Conservation (phyloP, 1,140 invertebrate species). For the Drosophila auraria region DNA sequence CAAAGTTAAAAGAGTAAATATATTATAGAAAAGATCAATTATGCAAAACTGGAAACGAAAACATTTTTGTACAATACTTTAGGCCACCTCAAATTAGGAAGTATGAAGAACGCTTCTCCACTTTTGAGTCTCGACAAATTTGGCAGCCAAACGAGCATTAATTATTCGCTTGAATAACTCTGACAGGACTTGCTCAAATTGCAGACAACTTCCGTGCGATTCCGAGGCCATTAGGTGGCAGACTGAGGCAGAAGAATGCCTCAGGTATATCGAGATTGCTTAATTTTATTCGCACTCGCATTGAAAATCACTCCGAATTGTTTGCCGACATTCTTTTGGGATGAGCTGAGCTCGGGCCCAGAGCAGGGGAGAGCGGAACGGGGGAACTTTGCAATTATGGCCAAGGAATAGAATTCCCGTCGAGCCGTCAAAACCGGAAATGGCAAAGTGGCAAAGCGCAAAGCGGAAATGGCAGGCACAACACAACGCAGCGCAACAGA, state of each 20-base stretch:
- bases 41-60: too few relatives aligned
- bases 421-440: slow-evolving; percentile 73
- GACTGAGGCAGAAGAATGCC: slow-evolving; percentile 9
- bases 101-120: background rate
- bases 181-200: slow-evolving; percentile 8
- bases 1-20: background rate
- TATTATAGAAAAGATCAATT: background rate
- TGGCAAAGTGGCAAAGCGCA: slow-evolving; percentile 72
- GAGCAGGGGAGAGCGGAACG: background rate
- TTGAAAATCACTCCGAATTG: slow-evolving; percentile 62
- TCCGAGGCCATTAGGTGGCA: slow-evolving; percentile 8
- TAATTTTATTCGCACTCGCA: slow-evolving; percentile 56
- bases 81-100: background rate
- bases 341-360: slow-evolving; percentile 1
- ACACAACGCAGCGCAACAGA: slow-evolving; percentile 50
- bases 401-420: slow-evolving; percentile 47
- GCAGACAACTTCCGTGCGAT: slow-evolving; percentile 10
- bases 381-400: slow-evolving; percentile 56
- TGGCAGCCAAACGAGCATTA: slow-evolving; percentile 14
- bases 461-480: slow-evolving; percentile 68
- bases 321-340: slow-evolving; percentile 28
- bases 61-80: background rate
- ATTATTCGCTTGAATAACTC: slow-evolving; percentile 28
- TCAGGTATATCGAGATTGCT: slow-evolving; percentile 45
- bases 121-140: background rate